Base-by-base conservation (phyloP, 1,140 invertebrate genomes). In the Leptinotarsa texana region DNA sequence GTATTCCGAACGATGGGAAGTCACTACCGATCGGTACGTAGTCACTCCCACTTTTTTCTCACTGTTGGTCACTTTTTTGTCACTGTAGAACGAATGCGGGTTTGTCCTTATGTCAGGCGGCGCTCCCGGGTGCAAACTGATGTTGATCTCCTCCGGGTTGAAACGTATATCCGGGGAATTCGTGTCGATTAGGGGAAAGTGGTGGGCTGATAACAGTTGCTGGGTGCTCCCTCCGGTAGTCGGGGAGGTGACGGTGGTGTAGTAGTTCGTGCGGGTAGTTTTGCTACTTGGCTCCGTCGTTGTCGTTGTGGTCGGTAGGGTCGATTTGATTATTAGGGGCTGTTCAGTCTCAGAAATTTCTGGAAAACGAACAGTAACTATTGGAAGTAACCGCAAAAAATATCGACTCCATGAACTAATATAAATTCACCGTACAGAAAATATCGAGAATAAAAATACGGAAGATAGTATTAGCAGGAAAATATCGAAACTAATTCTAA, bases 61-160 rank as follows among this genome's bases (percentile, higher is more conserved):
- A 74, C 68, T 72, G 48, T 70, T 69, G 13, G 75, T 69, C 47
- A 72, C 76, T 67, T 79, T 79, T 70, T 79, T 78, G 65, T 83
- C 79, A 79, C 75, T 83, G 72, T 74, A 82, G 69, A 73, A 84
- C 4, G 80, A 78, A 21, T 81, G 73, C 17, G 81, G 79, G 65
- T 80, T 82, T 3, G 79, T 82, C 75, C 80, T 78, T 72, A 82
- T 81, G 63, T 79, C 80, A 11, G 83, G 80, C 13, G 82, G 81
- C 1, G 82, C 78, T 6, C 77, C 77, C 11, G 81, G 79, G 75
- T 83, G 82, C 48, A 85, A 75, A 77, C 79, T 82, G 21, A 85
- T 80, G 72, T 85, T 85, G 57, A 84, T 84, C 69, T 84, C 82
- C 75, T 83, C 82, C 0, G 84, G 84, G 74, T 83, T 83, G 70